Evolutionary conservation across 2,797 vertebrate genomes (phyloP).

Genomic region (Rousettus madagascariensis): DNA sequence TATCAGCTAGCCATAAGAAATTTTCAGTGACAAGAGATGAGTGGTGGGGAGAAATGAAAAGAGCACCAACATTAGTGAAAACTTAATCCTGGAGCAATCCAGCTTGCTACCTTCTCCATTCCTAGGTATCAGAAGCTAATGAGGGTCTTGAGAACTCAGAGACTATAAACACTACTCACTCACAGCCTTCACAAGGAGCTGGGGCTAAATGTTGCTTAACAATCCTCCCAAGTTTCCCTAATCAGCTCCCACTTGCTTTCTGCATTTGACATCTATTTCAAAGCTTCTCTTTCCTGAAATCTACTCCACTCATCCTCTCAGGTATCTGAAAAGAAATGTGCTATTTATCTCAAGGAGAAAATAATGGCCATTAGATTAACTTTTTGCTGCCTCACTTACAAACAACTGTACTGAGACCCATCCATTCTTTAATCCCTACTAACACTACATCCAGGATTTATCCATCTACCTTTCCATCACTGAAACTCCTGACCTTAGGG

Average conservation of each 20-base stretch:
- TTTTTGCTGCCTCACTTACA: not conserved
- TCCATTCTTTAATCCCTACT: not conserved
- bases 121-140: not conserved
- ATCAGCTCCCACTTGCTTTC: not conserved
- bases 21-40: not conserved
- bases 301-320: not conserved
- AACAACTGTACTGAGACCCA: not conserved
- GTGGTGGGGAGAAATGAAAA: not conserved
- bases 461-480: not conserved
- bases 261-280: not conserved
- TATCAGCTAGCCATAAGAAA: not conserved
- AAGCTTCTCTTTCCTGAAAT: constrained; percentile 21
- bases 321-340: not conserved
- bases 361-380: not conserved
- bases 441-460: not conserved
- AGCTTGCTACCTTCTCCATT: not conserved
- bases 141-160: not conserved
- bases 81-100: not conserved
- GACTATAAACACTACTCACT: not conserved
- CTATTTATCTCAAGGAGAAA: not conserved
- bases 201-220: not conserved
- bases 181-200: not conserved
- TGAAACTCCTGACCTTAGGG: not conserved
- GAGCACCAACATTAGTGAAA: not conserved
- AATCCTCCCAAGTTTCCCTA: not conserved